phyloP scores from a whole-genome alignment of 2,797 vertebrate genomes.

The Pelodytes ibericus region DNA sequence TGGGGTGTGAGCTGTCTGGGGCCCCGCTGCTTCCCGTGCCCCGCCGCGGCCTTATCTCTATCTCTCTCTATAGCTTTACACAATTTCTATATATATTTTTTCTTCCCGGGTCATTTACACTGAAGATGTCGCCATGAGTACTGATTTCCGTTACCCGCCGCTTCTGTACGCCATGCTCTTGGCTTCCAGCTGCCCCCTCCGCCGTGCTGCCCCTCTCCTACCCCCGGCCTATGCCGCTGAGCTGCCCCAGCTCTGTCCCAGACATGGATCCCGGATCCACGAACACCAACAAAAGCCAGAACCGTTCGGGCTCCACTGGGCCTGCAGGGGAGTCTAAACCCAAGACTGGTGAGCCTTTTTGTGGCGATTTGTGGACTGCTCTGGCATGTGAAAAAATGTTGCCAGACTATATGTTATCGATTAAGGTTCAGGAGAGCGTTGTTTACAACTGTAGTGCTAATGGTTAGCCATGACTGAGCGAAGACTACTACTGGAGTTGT shows the following conservation, averaged over 20 bases:
- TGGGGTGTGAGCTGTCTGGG: not conserved
- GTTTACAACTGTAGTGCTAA: no score
- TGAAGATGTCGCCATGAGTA: conserved; percentile 96
- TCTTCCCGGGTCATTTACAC: conserved; percentile 63
- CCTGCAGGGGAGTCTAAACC: conserved; percentile 89
- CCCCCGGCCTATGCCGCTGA: conserved; percentile 66
- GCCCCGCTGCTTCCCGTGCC: conserved; percentile 40
- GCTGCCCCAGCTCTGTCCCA: conserved; percentile 65
- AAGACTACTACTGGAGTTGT: no score
- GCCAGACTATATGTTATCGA: no score
- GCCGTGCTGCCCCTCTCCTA: conserved; percentile 76
- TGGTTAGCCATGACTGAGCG: no score
- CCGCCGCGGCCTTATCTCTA: conserved; percentile 66
- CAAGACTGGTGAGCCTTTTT: conserved; percentile 91
- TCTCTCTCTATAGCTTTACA: no score
- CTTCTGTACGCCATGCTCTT: conserved; percentile 85
- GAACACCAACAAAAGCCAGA: conserved; percentile 83
- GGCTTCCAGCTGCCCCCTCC: conserved; percentile 78
- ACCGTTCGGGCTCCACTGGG: conserved; percentile 87
- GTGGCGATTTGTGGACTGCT: no score
- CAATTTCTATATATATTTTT: no score
- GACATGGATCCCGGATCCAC: conserved; percentile 71
- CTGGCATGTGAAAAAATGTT: no score
- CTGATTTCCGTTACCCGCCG: conserved; percentile 64
- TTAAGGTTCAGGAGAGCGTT: no score